Conservation (phyloP, 92 coral and sea anemone species). For the Epizoanthus rinbou region DNA sequence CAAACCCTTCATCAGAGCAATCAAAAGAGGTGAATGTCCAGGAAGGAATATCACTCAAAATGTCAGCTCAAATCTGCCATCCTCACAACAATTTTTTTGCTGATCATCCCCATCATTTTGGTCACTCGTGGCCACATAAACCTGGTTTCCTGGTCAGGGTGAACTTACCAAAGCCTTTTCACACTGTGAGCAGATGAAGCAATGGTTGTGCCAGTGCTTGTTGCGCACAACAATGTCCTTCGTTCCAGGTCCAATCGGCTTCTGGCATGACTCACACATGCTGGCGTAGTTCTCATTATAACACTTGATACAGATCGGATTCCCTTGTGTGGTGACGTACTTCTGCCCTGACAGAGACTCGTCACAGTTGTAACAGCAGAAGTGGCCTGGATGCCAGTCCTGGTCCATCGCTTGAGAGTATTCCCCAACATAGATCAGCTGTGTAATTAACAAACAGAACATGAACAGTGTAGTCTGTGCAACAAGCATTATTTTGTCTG, state of each 20-base stretch:
- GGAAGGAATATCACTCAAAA: no score
- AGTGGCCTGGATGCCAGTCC: conserved; percentile 98
- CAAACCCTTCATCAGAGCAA: no score
- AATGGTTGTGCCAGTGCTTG: conserved; percentile 94
- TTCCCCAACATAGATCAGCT: conserved; percentile 94
- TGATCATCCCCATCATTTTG: no score
- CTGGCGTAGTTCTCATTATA: conserved; percentile 89
- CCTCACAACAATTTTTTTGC: no score
- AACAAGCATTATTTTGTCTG: no score
- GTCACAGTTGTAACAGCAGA: conserved; percentile 91
- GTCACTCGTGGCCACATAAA: no score
- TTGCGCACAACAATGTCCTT: conserved; percentile 96
- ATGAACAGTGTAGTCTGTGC: no score
- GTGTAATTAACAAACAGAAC: background rate
- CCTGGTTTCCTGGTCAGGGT: no score
- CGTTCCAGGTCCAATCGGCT: conserved; percentile 94
- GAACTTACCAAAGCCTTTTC: conserved; percentile 76
- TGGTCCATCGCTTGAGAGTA: conserved; percentile 96
- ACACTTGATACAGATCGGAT: conserved; percentile 86
- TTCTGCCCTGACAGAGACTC: conserved; percentile 87
- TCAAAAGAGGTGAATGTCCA: no score
- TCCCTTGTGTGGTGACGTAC: conserved; percentile 83
- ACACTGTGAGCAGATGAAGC: conserved; percentile 90
- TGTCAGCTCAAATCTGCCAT: no score
- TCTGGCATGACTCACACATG: conserved; percentile 80